Percentiles rank a stretch among this genome's conserved stretches.
These are phyloP conservation scores for Phaonia tiefii DNA, from an alignment of 2,888 invertebrate species.

Conservation along the genomic window DNA sequence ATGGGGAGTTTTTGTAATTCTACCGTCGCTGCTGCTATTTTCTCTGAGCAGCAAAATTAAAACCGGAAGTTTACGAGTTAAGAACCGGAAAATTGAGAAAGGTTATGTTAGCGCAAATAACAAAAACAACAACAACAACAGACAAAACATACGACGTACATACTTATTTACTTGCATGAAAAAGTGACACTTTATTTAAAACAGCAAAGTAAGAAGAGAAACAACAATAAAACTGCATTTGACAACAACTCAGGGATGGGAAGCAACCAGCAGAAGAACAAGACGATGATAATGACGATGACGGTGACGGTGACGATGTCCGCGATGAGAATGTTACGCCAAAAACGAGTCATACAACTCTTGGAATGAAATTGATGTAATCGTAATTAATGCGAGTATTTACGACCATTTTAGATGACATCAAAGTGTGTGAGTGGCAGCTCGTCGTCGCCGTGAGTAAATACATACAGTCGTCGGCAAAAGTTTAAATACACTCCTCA, in stretches of 20 bases:
- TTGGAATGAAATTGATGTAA: slow-evolving; percentile 24
- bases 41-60: slow-evolving; percentile 22
- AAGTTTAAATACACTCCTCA: too few relatives aligned
- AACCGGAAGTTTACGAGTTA: slow-evolving; percentile 63
- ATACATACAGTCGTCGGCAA: too few relatives aligned
- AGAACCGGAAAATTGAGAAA: slow-evolving; percentile 67
- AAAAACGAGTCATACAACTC: slow-evolving; percentile 6
- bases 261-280: neutral
- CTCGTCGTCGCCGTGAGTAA: neutral
- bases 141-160: too few relatives aligned
- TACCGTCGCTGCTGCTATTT: slow-evolving; percentile 10
- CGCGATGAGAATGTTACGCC: slow-evolving; percentile 24
- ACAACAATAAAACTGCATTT: slow-evolving; percentile 14
- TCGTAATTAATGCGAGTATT: slow-evolving; percentile 37
- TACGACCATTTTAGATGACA: slow-evolving; percentile 3
- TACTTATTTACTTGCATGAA: neutral
- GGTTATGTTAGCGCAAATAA: slow-evolving; percentile 59
- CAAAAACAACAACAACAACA: slow-evolving; percentile 16
- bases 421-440: neutral
- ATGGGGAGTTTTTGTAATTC: slow-evolving; percentile 36
- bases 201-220: neutral
- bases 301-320: neutral
- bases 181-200: slow-evolving; percentile 10
- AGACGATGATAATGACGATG: neutral
- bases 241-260: neutral